Percentiles rank a stretch among this genome's conserved stretches.
Evolutionary conservation across 2,888 invertebrate species (phyloP).

Genomic region (Spisula subtruncata): DNA sequence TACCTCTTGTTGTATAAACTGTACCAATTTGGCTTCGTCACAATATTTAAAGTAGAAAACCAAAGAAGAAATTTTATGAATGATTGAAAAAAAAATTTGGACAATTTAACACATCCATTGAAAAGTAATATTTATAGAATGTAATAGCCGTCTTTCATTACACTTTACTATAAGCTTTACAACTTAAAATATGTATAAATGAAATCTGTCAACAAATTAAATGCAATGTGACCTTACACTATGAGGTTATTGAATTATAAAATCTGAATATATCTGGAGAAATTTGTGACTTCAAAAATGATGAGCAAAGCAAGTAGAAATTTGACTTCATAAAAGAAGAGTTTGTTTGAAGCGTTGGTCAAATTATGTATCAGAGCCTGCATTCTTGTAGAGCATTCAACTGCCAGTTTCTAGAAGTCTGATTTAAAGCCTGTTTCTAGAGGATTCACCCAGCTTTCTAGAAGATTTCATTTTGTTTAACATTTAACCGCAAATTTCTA

Average conservation of each 20-base stretch:
- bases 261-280: neutral
- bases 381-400: neutral
- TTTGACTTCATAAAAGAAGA: neutral
- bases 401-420: neutral
- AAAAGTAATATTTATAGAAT: neutral
- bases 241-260: neutral
- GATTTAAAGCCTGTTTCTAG: too few species aligned
- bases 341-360: neutral
- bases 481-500: too few species aligned
- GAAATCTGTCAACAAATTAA: neutral
- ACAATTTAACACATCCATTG: neutral
- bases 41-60: neutral
- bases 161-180: neutral
- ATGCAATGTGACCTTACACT: neutral
- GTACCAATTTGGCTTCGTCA: neutral
- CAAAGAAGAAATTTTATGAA: neutral
- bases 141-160: conserved; percentile 6
- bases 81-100: neutral
- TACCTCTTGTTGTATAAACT: neutral
- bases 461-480: too few species aligned
- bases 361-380: neutral
- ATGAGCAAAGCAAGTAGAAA: too few species aligned
- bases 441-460: too few species aligned
- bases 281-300: conserved; percentile 5
- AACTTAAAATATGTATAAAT: neutral